Conservation (phyloP, 2,888 invertebrate species). For the Eulithis testata region DNA sequence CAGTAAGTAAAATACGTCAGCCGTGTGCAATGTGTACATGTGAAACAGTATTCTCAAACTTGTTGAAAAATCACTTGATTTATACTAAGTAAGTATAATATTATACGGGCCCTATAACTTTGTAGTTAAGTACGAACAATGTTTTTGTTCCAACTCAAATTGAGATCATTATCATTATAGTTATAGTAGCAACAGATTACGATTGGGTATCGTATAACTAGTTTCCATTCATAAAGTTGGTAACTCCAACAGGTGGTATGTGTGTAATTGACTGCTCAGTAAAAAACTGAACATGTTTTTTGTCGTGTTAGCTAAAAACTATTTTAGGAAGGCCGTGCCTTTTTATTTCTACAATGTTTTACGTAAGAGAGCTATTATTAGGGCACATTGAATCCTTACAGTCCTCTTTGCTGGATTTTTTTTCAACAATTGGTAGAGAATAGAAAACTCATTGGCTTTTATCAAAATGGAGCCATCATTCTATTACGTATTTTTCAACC, state of each 20-base stretch:
- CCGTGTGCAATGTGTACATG: no score
- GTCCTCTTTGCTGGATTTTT: no score
- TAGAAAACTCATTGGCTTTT: no score
- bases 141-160: constrained; percentile 27
- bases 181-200: constrained; percentile 28
- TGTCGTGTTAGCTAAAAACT: constrained; percentile 21
- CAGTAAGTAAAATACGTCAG: no score
- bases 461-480: no score
- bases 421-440: no score
- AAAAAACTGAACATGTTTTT: constrained; percentile 28
- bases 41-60: no score
- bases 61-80: no score
- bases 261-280: constrained; percentile 7
- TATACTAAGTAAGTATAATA: no score
- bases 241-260: constrained; percentile 30
- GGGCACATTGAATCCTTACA: background rate
- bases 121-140: background rate
- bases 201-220: constrained; percentile 27
- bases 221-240: constrained; percentile 33
- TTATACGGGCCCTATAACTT: no score
- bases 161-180: constrained; percentile 27
- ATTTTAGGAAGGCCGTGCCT: constrained; percentile 5
- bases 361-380: background rate
- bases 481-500: no score
- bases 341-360: background rate